These are phyloP conservation scores for Diceros bicornis DNA, from an alignment of 2,797 vertebrate species.

Conservation along the genomic window DNA sequence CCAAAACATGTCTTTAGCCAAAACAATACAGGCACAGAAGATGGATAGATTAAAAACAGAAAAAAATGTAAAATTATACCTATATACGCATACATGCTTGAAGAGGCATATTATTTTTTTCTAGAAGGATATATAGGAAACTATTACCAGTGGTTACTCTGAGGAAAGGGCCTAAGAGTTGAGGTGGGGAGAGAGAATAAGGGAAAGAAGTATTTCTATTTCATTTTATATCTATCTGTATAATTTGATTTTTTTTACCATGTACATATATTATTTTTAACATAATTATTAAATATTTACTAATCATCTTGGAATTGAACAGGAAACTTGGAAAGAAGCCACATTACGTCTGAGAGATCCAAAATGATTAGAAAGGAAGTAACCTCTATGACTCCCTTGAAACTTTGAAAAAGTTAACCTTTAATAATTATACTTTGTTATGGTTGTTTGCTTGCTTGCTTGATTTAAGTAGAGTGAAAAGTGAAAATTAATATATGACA, in stretches of 20 bases:
- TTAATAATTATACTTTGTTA: constrained; percentile 27
- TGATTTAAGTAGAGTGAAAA: constrained; percentile 55
- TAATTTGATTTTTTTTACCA: constrained; percentile 10
- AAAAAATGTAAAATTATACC: constrained; percentile 23
- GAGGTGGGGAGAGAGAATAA: neutral
- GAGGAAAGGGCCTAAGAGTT: constrained; percentile 38
- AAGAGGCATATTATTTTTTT: neutral
- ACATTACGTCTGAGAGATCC: neutral
- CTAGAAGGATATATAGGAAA: neutral
- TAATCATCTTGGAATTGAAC: constrained; percentile 42
- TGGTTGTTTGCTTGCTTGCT: constrained; percentile 22
- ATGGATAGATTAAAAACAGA: neutral
- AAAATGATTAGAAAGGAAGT: constrained; percentile 53
- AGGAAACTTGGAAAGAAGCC: neutral
- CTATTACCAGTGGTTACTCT: neutral
- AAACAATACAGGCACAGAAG: constrained; percentile 41
- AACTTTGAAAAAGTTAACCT: constrained; percentile 49
- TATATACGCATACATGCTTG: neutral
- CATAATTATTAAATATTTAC: constrained; percentile 46
- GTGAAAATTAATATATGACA: constrained; percentile 31
- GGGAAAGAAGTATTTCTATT: neutral
- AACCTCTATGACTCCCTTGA: constrained; percentile 40
- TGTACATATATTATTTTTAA: neutral
- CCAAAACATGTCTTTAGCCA: constrained; percentile 32
- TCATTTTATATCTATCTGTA: neutral